Evolutionary conservation across 2,797 vertebrate genomes (phyloP), one percentile per base, ranked within the genome.

Genomic region (Xenentodon cancila): DNA sequence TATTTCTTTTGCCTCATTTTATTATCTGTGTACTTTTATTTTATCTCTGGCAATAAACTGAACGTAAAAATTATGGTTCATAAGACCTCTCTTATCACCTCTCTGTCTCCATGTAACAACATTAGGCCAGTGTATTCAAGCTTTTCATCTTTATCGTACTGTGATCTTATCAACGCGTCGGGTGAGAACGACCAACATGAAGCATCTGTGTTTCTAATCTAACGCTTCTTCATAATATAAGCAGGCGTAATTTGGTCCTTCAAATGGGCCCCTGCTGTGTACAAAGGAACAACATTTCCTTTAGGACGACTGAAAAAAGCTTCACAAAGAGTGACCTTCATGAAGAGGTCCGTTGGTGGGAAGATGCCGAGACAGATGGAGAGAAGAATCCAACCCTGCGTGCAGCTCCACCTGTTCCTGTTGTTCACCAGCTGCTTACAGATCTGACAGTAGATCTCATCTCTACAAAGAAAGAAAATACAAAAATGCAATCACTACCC

Each of bases 371-470:
- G 90, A 71, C 97, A 98, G 69, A 98, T 86, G 48, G 95, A 94
- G 22, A 99, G 92, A 20, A 99, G 94, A 64, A 92, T 89, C 97
- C 97, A 99, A 67, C 97, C 97, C 60, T 91, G 91, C 37, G 88
- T 89, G 19, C 85, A 65, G 85, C 95, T 97, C 71, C 47, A 93
- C 16, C 21, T 90, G 75, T 89, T 95, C 59, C 25, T 90, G 73
- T 98, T 98, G 47, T 91, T 92, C 0, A 91, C 91, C 67, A 99
- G 93, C 79, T 99, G 97, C 85, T 99, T 99, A 86, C 96, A 98
- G 88, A 99, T 97, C 93, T 99, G 97, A 86, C 97, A 98, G 79
- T 97, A 99, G 81, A 99, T 96, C 82, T 99, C 97, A 71, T 99
- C 97, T 81, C 97, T 99, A 86, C 61, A 79, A 74, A 18, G 7